A percentile compares a stretch with the other conserved stretches of the same genome.
These are phyloP conservation scores for Paramisgurnus dabryanus DNA, from an alignment of 2,113 vertebrate genomes.

Conservation along the genomic window DNA sequence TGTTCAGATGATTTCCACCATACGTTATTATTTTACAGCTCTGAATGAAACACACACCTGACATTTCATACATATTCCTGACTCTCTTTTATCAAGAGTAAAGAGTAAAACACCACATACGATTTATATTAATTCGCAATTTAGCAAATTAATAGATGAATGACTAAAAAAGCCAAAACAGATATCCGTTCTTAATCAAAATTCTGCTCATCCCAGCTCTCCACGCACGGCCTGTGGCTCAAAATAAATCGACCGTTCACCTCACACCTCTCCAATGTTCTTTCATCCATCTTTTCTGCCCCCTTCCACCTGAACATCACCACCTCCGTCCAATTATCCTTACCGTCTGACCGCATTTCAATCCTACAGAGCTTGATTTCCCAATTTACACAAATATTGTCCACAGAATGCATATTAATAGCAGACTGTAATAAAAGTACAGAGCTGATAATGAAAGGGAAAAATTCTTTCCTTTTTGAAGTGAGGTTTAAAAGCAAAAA, in stretches of 20 bases:
- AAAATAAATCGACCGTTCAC: conserved; percentile 50
- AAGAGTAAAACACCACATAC: not conserved
- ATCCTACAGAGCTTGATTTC: conserved; percentile 46
- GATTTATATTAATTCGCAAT: no score
- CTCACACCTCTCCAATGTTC: conserved; percentile 14
- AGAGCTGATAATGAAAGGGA: conserved; percentile 47
- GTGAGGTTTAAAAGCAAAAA: conserved; percentile 54
- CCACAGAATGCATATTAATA: conserved; percentile 53
- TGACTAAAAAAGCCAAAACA: conserved; percentile 53
- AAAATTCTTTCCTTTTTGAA: conserved; percentile 60
- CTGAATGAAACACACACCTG: conserved; percentile 22
- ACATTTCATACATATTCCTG: not conserved
- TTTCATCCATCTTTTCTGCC: conserved; percentile 20
- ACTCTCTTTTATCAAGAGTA: no score
- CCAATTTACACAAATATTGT: conserved; percentile 46
- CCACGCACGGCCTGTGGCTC: conserved; percentile 53
- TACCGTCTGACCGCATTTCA: conserved; percentile 1
- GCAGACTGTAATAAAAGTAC: conserved; percentile 48
- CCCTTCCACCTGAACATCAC: conserved; percentile 55
- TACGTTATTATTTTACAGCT: not conserved
- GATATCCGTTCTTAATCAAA: conserved; percentile 56
- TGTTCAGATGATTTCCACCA: not conserved
- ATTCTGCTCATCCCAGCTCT: conserved; percentile 44
- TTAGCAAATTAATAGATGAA: conserved; percentile 32
- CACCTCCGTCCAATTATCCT: conserved; percentile 32